Percentiles rank a stretch among this genome's conserved stretches.
Evolutionary conservation across 1,140 invertebrate species (phyloP).

Genomic region (Oncopodura yosiiana): DNA sequence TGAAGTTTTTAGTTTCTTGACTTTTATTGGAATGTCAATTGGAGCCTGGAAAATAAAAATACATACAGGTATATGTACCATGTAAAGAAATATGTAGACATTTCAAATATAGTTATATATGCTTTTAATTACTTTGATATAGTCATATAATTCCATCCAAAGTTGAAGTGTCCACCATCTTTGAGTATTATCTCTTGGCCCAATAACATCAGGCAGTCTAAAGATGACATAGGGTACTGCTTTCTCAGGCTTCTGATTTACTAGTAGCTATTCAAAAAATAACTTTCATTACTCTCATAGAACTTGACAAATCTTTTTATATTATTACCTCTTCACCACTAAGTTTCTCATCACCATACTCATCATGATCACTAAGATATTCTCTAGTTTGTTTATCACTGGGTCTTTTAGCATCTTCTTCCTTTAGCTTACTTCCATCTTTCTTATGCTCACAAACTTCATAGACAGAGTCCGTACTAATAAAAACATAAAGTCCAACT

Average conservation of each 20-base stretch:
- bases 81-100: neutral
- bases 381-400: conserved; percentile 33
- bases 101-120: neutral
- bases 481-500: conserved; percentile 42
- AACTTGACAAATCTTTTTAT: no score
- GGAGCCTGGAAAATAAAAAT: conserved; percentile 30
- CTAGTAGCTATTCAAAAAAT: neutral
- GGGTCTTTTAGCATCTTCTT: conserved; percentile 41
- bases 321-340: conserved; percentile 41
- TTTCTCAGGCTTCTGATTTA: neutral
- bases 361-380: conserved; percentile 37
- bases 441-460: conserved; percentile 40
- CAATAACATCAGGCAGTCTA: conserved; percentile 45
- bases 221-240: conserved; percentile 39
- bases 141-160: conserved; percentile 41
- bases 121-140: conserved; percentile 26
- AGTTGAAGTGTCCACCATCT: conserved; percentile 46
- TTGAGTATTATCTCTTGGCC: conserved; percentile 44
- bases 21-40: conserved; percentile 38
- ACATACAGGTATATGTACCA: neutral
- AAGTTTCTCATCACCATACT: conserved; percentile 44
- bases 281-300: conserved; percentile 22
- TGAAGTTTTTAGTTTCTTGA: conserved; percentile 39
- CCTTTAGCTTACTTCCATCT: conserved; percentile 28
- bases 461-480: conserved; percentile 46